Conservation (phyloP, 2,797 vertebrate genomes). For the Acanthopagrus latus region DNA sequence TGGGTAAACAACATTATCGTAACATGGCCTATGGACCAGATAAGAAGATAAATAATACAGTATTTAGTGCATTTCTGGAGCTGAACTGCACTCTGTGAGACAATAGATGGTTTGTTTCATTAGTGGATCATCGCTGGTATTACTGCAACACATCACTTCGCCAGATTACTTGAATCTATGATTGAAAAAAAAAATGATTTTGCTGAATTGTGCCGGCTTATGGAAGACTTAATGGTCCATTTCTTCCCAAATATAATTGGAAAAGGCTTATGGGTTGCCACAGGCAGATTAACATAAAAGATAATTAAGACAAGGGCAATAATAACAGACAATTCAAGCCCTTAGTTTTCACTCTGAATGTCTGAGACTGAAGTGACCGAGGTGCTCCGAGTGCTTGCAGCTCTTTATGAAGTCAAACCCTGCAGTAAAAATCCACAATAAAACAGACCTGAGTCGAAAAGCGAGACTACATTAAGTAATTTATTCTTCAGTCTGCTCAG, state of each 20-base stretch:
- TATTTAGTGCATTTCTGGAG: slow-evolving; percentile 10
- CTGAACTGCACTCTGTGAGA: slow-evolving; percentile 3
- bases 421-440: slow-evolving; percentile 7
- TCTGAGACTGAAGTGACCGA: slow-evolving; percentile 16
- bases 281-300: slow-evolving; percentile 38
- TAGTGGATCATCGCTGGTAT: slow-evolving; percentile 49
- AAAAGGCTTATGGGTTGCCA: slow-evolving; percentile 32
- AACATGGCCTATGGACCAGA: not conserved
- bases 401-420: slow-evolving; percentile 5
- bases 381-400: slow-evolving; percentile 3
- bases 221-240: slow-evolving; percentile 50
- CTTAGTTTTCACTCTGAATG: slow-evolving; percentile 17
- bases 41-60: slow-evolving; percentile 9
- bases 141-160: slow-evolving; percentile 34
- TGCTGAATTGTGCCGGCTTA: slow-evolving; percentile 34
- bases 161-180: slow-evolving; percentile 45
- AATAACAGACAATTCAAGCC: slow-evolving; percentile 24
- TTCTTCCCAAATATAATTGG: slow-evolving; percentile 45
- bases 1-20: slow-evolving; percentile 29
- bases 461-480: not conserved
- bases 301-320: slow-evolving; percentile 27
- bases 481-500: slow-evolving; percentile 21
- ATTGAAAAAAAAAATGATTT: slow-evolving; percentile 31
- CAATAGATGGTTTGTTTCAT: slow-evolving; percentile 55
- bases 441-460: slow-evolving; percentile 18